These are phyloP conservation scores for Dilophus febrilis DNA, from an alignment of 2,888 invertebrate species.

Conservation along the genomic window DNA sequence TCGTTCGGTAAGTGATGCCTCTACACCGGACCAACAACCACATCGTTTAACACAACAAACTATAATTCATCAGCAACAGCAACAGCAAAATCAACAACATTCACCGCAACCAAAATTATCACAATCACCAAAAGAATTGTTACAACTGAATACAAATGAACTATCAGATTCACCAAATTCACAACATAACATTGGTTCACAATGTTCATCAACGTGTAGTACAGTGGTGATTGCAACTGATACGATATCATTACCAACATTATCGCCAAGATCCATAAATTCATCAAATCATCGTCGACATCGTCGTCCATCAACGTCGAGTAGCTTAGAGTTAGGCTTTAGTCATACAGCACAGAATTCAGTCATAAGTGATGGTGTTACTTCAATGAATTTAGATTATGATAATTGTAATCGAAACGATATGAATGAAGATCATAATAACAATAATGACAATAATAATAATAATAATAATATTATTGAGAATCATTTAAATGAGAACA, in stretches of 20 bases:
- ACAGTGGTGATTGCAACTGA: slow-evolving; percentile 59
- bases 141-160: slow-evolving; percentile 9
- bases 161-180: slow-evolving; percentile 32
- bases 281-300: slow-evolving; percentile 31
- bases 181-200: slow-evolving; percentile 52
- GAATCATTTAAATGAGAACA: slow-evolving; percentile 11
- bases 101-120: slow-evolving; percentile 6
- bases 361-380: slow-evolving; percentile 49
- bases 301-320: slow-evolving; percentile 56
- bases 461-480: too few species aligned
- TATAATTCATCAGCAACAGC: too few species aligned
- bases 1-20: slow-evolving; percentile 15
- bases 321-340: slow-evolving; percentile 67
- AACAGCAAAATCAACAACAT: too few species aligned
- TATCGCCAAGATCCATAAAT: slow-evolving; percentile 27
- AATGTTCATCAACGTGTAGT: slow-evolving; percentile 74
- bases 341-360: slow-evolving; percentile 80
- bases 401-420: background rate
- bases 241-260: slow-evolving; percentile 21
- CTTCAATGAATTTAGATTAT: slow-evolving; percentile 47
- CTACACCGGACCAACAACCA: slow-evolving; percentile 10
- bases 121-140: slow-evolving; percentile 11
- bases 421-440: slow-evolving; percentile 21
- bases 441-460: slow-evolving; percentile 18
- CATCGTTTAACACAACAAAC: background rate